phyloP scores from a whole-genome alignment of 2,888 invertebrate species.

The Volucella bombylans region DNA sequence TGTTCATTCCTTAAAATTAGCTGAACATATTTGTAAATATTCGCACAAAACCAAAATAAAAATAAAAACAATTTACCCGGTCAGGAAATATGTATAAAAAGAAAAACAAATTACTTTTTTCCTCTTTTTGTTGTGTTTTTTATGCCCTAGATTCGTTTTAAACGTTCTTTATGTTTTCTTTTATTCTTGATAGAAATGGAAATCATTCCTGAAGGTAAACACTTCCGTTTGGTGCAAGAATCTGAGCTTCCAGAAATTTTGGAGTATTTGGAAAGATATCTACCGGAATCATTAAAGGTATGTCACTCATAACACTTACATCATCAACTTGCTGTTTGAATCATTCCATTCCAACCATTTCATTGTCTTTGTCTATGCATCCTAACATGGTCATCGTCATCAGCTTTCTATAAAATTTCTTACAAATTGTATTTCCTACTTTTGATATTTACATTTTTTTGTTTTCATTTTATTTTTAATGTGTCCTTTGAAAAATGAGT shows the following conservation, averaged over 20 bases:
- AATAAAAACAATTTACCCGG: too few relatives aligned
- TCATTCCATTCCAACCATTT: slow-evolving; percentile 11
- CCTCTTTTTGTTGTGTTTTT: not conserved
- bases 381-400: too few relatives aligned
- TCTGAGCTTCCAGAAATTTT: slow-evolving; percentile 92
- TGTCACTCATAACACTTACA: slow-evolving; percentile 42
- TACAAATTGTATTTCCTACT: not conserved
- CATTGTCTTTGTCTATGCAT: not conserved
- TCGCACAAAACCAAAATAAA: too few relatives aligned
- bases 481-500: not conserved
- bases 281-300: slow-evolving; percentile 94
- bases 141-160: not conserved
- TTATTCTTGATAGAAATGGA: slow-evolving; percentile 87
- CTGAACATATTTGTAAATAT: too few relatives aligned
- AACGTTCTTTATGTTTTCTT: slow-evolving; percentile 43
- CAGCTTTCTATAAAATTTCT: too few relatives aligned
- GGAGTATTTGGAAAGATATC: slow-evolving; percentile 90
- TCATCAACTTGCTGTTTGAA: not conserved
- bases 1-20: too few relatives aligned
- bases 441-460: not conserved
- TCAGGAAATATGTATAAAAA: too few relatives aligned
- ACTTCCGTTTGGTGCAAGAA: slow-evolving; percentile 93
- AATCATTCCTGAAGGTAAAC: slow-evolving; percentile 92
- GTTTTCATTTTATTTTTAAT: not conserved
- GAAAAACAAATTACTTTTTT: not conserved